Evolutionary conservation across 2,888 invertebrate genomes (phyloP).

Genomic region (Megalurothrips usitatus): DNA sequence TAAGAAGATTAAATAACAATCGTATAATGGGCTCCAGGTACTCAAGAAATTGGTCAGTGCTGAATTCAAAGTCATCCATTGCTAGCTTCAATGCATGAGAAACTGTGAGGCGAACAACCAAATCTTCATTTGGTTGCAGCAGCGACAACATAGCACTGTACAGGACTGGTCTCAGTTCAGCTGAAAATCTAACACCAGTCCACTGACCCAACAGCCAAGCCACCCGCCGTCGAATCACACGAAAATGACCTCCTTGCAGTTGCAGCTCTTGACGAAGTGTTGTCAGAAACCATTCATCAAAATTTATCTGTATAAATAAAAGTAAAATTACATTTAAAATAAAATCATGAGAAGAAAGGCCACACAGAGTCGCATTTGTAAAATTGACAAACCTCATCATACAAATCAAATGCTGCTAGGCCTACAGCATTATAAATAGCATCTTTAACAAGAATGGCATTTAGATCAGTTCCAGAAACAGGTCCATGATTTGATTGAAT

Average conservation of each 20-base stretch:
- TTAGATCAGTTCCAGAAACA: constrained; percentile 65
- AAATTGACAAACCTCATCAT: constrained; percentile 65
- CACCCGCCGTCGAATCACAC: constrained; percentile 77
- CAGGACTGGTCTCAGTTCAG: constrained; percentile 70
- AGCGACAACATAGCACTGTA: constrained; percentile 74
- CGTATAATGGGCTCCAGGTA: constrained; percentile 71
- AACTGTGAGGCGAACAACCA: constrained; percentile 82
- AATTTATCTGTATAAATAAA: constrained; percentile 64
- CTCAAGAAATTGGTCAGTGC: constrained; percentile 77
- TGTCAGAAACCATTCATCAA: constrained; percentile 86
- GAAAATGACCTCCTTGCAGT: constrained; percentile 74
- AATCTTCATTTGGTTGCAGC: constrained; percentile 70
- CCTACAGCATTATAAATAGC: constrained; percentile 92
- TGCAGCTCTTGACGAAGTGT: constrained; percentile 77
- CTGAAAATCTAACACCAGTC: constrained; percentile 72
- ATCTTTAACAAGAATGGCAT: constrained; percentile 79
- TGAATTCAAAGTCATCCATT: constrained; percentile 90
- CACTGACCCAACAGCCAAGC: constrained; percentile 75
- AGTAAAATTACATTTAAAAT: constrained; percentile 6
- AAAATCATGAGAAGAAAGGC: background rate
- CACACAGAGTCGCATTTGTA: background rate
- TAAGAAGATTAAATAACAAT: constrained; percentile 74
- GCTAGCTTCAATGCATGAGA: constrained; percentile 77
- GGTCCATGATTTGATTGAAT: constrained; percentile 63
- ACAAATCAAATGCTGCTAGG: constrained; percentile 80